Base-by-base conservation (phyloP, 2,888 invertebrate genomes). In the Neocrepidodera transversa region DNA sequence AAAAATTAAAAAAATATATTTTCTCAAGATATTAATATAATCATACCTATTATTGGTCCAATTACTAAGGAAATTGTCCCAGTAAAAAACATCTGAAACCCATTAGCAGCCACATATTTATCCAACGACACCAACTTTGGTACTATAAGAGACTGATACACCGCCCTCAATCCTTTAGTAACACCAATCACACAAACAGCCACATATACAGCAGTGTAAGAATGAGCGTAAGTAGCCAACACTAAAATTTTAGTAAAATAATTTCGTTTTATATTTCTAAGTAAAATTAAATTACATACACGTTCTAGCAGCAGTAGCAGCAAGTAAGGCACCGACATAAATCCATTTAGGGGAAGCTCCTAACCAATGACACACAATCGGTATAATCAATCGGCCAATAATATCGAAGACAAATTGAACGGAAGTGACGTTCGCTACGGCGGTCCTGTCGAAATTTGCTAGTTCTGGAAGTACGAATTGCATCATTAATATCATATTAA, bases 401-500 rank as follows among this genome's bases (percentile, higher is more conserved):
- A 81, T 78, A 56, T 82, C 81, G 8, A 76, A 75, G 3, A 72
- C 60, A 6, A 78, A 79, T 66, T 80, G 78, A 10, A 79, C 69
- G 1, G 80, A 79, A 60, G 79, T 74, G 6, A 78, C 72, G 2
- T 70, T 73, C 0, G 81, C 81, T 2, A 81, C 72, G 13, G 77
- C 73, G 1, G 69, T 61, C 43, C 71, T 68, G 2, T 68, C 64
- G 42, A 81, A 77, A 1, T 69, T 65, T 0, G 79, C 74, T 17
- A 82, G 69, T 60, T 78, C 76, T 2, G 75, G 67, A 13, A 82
- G 68, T 17, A 82, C 78, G 58, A 82, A 81, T 18, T 82, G 81
- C 32, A 78, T 77, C 78, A 82, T 80, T 11, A 81, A 63, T 51
- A 80, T 76, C 40, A 81, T 80, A 67, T 82, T 82, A 2, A 80